Base-by-base conservation (phyloP, 2,113 vertebrate species). In the Potamarius usumacintae region DNA sequence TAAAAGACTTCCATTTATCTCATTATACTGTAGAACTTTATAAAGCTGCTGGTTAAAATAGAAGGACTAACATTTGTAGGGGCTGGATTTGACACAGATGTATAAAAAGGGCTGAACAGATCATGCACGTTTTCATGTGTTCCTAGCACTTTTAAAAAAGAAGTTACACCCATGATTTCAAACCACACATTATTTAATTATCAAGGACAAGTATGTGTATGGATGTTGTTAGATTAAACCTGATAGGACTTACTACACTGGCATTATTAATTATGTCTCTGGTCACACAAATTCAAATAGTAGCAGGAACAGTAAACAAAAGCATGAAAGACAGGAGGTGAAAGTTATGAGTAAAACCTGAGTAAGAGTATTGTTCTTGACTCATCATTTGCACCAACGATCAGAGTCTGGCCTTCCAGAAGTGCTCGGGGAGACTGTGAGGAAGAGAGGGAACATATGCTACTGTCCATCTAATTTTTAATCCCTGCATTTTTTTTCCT, bases 401-500 rank as follows among this genome's bases (percentile, higher is more conserved):
- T 94, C 93, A 92, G 90, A 93, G 92, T 87, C 65, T 15, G 50
- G 81, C 90, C 12, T 67, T 25, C 8, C 42, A 30, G 42, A 83
- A 8, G 85, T 86, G 50, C 18, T 48, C 88, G 86, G 74, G 60
- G 18, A 85, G 88, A 84, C 82, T 60, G 48, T 86, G 80, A 78
- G n/a, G 53, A 72, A 76, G 63, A 89, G 77, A 79, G 74, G 89
- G 89, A 92, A 89, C 95, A 95, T 94, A 92, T 96, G 95, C 87
- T 92, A 93, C 93, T 93, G 94, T 95, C 95, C 93, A 79, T 96
- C 93, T 92, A 86, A 86, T 85, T 88, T 94, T 93, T 95, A 95
- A 95, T 95, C 94, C 93, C 87, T 92, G 82, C 90, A 94, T 94
- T 94, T 92, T 42, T 42, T 81, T 94, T 94, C 91, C 85, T 91